Conservation (phyloP, 2,797 vertebrate genomes). For the Arctocebus calabarensis region DNA sequence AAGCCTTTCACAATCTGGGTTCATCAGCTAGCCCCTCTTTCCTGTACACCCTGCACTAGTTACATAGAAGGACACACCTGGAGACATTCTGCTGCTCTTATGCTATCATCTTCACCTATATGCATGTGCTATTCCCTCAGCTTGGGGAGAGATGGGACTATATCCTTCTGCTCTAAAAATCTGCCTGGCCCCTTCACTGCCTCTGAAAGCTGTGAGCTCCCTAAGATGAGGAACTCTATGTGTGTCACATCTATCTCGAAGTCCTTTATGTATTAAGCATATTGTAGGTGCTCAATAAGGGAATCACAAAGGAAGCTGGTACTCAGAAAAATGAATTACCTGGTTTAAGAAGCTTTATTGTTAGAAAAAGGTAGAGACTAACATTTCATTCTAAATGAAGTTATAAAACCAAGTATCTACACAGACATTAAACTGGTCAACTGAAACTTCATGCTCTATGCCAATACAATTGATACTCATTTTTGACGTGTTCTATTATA, state of each 20-base stretch:
- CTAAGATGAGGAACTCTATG: slow-evolving; percentile 31
- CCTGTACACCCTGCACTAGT: neutral
- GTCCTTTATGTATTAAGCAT: slow-evolving; percentile 45
- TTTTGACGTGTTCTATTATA: slow-evolving; percentile 5
- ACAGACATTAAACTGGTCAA: slow-evolving; percentile 46
- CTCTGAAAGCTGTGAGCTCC: slow-evolving; percentile 15
- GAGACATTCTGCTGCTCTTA: slow-evolving; percentile 22
- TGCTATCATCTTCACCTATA: neutral
- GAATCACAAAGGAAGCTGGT: slow-evolving; percentile 42
- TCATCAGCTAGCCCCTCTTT: neutral
- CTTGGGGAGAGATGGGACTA: neutral
- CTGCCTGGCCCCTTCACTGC: neutral
- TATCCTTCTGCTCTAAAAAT: neutral
- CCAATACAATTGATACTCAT: slow-evolving; percentile 9
- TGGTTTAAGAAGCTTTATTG: slow-evolving; percentile 44
- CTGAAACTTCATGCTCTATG: neutral
- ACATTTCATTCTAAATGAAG: slow-evolving; percentile 58
- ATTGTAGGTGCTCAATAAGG: neutral
- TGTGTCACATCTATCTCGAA: slow-evolving; percentile 1
- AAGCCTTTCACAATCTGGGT: neutral
- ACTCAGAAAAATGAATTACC: slow-evolving; percentile 39
- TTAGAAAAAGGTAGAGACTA: slow-evolving; percentile 54
- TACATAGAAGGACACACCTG: neutral
- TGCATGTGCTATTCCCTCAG: neutral
- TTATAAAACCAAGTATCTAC: slow-evolving; percentile 24